A percentile compares a stretch with the other conserved stretches of the same genome.
phyloP scores from a whole-genome alignment of 2,888 invertebrate genomes.

The Sclerodermus sp. region DNA sequence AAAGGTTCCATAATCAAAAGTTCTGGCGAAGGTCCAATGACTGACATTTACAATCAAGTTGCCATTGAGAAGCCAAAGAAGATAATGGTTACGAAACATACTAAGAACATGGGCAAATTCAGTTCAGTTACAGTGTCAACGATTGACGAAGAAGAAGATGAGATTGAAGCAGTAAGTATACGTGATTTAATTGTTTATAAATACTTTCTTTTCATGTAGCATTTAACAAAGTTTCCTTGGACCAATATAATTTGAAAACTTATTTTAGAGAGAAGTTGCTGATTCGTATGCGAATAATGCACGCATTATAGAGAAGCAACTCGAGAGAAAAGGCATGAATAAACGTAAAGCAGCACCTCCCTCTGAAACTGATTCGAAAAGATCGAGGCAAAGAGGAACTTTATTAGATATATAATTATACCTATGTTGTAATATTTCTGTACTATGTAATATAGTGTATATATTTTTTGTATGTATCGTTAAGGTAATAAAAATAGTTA shows the following conservation, averaged over 20 bases:
- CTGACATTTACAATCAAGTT: constrained; percentile 78
- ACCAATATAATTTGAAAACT: too few species aligned
- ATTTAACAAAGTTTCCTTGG: too few species aligned
- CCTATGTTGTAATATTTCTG: neutral
- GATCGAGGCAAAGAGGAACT: constrained; percentile 49
- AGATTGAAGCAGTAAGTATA: constrained; percentile 91
- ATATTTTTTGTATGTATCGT: constrained; percentile 4
- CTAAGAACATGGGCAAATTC: constrained; percentile 99
- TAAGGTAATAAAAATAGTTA: neutral
- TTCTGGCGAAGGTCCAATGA: constrained; percentile 71
- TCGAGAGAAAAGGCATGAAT: constrained; percentile 92
- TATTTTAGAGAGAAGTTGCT: constrained; percentile 92
- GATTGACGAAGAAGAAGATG: constrained; percentile 99
- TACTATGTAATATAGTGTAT: constrained; percentile 13
- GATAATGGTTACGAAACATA: constrained; percentile 96
- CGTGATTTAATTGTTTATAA: too few species aligned
- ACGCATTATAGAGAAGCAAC: constrained; percentile 95
- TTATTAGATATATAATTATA: constrained; percentile 45
- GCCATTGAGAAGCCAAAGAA: constrained; percentile 81
- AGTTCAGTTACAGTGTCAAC: constrained; percentile 99
- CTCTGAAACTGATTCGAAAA: constrained; percentile 43
- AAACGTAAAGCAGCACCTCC: constrained; percentile 63
- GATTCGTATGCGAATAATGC: constrained; percentile 99
- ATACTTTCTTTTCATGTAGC: too few species aligned
- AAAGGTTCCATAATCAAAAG: constrained; percentile 73